phyloP scores from a whole-genome alignment of 2,888 invertebrate genomes.

The Noctua pronuba region DNA sequence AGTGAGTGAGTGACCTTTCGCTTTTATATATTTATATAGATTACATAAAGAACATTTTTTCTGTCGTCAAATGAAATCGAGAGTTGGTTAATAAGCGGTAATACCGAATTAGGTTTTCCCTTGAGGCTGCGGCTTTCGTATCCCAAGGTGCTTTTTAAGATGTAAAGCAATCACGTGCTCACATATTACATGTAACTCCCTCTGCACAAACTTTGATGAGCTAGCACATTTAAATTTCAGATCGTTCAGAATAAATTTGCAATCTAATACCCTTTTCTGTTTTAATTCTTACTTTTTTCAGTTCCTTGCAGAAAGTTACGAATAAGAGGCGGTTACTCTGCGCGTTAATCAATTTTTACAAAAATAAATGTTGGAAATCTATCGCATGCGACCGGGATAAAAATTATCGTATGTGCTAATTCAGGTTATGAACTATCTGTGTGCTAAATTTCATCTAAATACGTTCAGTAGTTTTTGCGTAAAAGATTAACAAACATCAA shows the following conservation, averaged over 20 bases:
- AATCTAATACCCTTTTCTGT: conserved; percentile 81
- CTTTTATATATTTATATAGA: background rate
- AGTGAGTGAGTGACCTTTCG: too few relatives aligned
- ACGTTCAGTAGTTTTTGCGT: too few relatives aligned
- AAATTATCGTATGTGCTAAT: too few relatives aligned
- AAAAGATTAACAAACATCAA: too few relatives aligned
- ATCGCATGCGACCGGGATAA: background rate
- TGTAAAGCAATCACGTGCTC: conserved; percentile 76
- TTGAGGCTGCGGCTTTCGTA: conserved; percentile 52
- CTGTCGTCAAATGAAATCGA: conserved; percentile 38
- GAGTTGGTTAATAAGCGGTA: conserved; percentile 64
- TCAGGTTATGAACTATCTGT: too few relatives aligned
- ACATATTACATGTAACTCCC: conserved; percentile 76
- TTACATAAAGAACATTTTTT: background rate
- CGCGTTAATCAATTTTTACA: background rate
- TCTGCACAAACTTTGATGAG: conserved; percentile 84
- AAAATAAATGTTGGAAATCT: background rate
- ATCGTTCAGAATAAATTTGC: conserved; percentile 87
- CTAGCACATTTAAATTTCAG: conserved; percentile 86
- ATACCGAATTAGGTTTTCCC: conserved; percentile 72
- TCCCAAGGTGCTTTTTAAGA: conserved; percentile 75
- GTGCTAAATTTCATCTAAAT: too few relatives aligned
- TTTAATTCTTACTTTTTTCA: conserved; percentile 75
- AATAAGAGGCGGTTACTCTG: conserved; percentile 29
- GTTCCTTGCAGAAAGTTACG: conserved; percentile 27